Evolutionary conservation across 2,797 vertebrate genomes (phyloP), one percentile per base, ranked within the genome.

Genomic region (Erethizon dorsatum): DNA sequence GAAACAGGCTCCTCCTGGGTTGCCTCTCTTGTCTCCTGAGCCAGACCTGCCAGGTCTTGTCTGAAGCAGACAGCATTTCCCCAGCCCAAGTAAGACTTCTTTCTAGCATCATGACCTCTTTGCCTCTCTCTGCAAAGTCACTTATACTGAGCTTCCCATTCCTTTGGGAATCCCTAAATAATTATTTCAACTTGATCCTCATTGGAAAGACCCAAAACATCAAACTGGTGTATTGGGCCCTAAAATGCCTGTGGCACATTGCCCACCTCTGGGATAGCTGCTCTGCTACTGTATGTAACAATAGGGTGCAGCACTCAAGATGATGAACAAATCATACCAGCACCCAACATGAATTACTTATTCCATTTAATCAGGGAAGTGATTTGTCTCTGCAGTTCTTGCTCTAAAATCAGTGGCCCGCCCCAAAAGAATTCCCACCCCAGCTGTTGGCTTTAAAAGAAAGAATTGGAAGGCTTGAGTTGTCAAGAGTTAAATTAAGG

Each of bases 181-280:
- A 88, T 85, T 97, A 18, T 41, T 97, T 75, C 56, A 88, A 47
- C n/a, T 93, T 59, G 56, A 95, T 77, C 82, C 57, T 90, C 57
- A 15, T 57, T 71, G 90, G 69, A 86, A 95, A 92, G 47, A 93
- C 67, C 22, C 52, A 65, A 61, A 22, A 86, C 28, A 24, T 52
- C 45, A 41, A 26, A 56, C 77, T 78, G 61, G 77, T 31, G 33
- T 52, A 4, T 59, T 41, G 67, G 78, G 17, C 61, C 65, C 37
- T 57, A 86, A 79, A 50, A 78, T 94, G 63, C 94, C 47, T 52
- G 17, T 94, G 78, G 77, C 86, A 12, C 73, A 41, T 90, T 69
- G 47, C 56, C 65, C 84, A 5, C 2, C 26, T 59, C 56, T 18
- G 45, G 69, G 67, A 31, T 13, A 69, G 52, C 86, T 90, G 79